Evolutionary conservation across 1,140 invertebrate genomes (phyloP).

Genomic region (Drosophila hydei): DNA sequence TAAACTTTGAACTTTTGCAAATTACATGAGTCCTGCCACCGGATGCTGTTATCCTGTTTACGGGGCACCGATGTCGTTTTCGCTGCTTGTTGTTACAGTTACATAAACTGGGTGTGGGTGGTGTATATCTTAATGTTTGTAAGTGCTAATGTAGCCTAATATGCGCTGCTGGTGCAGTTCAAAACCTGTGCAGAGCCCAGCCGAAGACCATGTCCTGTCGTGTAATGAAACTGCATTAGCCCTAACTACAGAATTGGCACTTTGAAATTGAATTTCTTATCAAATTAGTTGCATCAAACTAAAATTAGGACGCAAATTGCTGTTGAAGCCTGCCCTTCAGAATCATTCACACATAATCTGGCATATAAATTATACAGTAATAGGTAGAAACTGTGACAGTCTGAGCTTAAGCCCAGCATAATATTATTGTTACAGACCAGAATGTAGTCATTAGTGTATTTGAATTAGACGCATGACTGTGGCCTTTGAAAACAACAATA

Average conservation of each 20-base stretch:
- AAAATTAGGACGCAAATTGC: conserved; percentile 55
- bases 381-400: neutral
- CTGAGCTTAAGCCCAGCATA: neutral
- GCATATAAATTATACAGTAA: neutral
- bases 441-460: too few species aligned
- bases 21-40: conserved; percentile 76
- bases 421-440: neutral
- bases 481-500: too few species aligned
- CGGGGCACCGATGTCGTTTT: conserved; percentile 17
- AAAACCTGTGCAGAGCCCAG: conserved; percentile 38
- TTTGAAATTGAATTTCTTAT: conserved; percentile 80
- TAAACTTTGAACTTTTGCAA: conserved; percentile 81
- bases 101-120: conserved; percentile 3
- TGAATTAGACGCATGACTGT: too few species aligned
- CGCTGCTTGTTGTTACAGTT: conserved; percentile 19
- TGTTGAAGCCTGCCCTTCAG: conserved; percentile 1
- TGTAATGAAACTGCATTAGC: conserved; percentile 56
- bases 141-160: conserved; percentile 67
- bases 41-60: conserved; percentile 61
- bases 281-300: conserved; percentile 77
- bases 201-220: conserved; percentile 23
- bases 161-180: conserved; percentile 44
- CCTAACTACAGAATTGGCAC: conserved; percentile 59
- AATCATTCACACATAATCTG: conserved; percentile 5
- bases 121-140: conserved; percentile 50